Conservation (phyloP, 2,888 invertebrate species). For the Choristoneura rosaceana region DNA sequence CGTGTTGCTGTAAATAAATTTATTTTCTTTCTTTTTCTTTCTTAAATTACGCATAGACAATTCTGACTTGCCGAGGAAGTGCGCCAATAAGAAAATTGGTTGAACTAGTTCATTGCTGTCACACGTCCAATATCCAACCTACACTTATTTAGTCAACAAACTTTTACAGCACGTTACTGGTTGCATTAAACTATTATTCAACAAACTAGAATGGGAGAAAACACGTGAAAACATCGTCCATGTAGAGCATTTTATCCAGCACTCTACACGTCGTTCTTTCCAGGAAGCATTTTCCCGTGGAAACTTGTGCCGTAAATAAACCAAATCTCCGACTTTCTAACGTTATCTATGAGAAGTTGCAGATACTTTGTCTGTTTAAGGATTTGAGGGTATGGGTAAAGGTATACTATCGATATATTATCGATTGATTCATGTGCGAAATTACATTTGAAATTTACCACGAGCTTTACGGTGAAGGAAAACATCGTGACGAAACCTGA, state of each 20-base stretch:
- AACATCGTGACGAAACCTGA: no score
- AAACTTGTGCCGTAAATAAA: slow-evolving; percentile 25
- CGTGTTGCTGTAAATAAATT: no score
- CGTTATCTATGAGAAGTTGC: slow-evolving; percentile 7
- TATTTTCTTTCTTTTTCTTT: no score
- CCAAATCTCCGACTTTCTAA: slow-evolving; percentile 10
- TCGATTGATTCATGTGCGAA: no score
- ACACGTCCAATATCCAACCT: background rate
- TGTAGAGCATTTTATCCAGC: background rate
- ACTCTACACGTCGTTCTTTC: background rate
- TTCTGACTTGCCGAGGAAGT: no score
- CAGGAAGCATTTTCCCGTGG: background rate
- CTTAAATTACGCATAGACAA: no score
- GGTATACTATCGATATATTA: no score
- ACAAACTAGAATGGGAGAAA: background rate
- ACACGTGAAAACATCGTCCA: background rate
- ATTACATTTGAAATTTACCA: no score
- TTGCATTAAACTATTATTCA: background rate
- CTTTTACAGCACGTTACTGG: background rate
- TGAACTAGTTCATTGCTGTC: background rate
- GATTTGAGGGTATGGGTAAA: background rate
- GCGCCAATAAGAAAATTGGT: background rate
- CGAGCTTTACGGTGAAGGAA: no score
- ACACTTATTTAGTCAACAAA: background rate
- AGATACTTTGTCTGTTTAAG: slow-evolving; percentile 5